A percentile compares a stretch with the other conserved stretches of the same genome.
Evolutionary conservation across 30 jellyfish, hydroid and myxozoan species (phyloP).

Genomic region (Kudoa iwatai): DNA sequence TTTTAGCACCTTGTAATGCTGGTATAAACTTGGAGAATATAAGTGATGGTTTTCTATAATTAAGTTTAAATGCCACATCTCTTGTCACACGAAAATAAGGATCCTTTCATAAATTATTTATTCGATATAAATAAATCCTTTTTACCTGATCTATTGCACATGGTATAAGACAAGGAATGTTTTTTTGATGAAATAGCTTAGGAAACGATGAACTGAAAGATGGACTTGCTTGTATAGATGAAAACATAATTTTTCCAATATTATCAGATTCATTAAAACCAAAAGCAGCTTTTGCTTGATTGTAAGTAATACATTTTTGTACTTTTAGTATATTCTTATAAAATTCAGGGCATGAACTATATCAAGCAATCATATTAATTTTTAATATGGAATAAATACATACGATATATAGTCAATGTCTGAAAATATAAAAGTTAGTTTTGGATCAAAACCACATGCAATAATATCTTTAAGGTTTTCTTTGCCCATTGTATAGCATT

Average conservation of each 20-base stretch:
- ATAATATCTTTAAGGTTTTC: conserved; percentile 63
- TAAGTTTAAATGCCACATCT: conserved; percentile 78
- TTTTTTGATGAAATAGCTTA: conserved; percentile 15
- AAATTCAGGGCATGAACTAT: conserved; percentile 24
- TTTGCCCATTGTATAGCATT: conserved; percentile 31
- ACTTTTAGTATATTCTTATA: conserved; percentile 38
- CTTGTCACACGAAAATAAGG: conserved; percentile 93
- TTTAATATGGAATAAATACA: conserved; percentile 1
- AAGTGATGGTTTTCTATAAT: conserved; percentile 52
- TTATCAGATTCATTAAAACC: conserved; percentile 66
- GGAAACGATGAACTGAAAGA: conserved; percentile 62
- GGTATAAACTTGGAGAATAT: conserved; percentile 77
- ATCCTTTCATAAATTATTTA: conserved; percentile 13
- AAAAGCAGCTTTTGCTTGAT: conserved; percentile 55
- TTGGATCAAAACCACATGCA: conserved; percentile 89
- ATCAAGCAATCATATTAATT: neutral
- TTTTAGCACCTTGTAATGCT: conserved; percentile 91
- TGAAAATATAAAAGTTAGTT: conserved; percentile 56
- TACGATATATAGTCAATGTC: conserved; percentile 67
- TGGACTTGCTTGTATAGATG: conserved; percentile 96
- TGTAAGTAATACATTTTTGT: conserved; percentile 38
- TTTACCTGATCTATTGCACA: conserved; percentile 94
- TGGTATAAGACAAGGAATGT: conserved; percentile 67
- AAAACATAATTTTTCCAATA: conserved; percentile 53
- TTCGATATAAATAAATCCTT: no score